Percentiles rank a stretch among this genome's conserved stretches.
Conservation (phyloP, 2,888 invertebrate species). For the Linnaemya tessellans region DNA sequence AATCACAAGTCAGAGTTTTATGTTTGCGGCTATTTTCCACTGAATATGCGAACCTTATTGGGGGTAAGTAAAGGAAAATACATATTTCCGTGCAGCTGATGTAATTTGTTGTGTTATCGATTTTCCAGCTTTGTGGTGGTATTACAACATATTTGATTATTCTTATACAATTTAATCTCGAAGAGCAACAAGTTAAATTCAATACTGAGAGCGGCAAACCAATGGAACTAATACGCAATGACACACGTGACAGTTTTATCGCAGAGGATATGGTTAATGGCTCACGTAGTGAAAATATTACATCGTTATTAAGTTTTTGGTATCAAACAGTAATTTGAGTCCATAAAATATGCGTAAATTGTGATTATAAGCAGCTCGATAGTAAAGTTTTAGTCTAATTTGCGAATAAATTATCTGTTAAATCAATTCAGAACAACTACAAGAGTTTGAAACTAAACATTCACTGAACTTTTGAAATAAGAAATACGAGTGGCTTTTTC, state of each 20-base stretch:
- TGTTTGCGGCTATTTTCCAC: conserved; percentile 82
- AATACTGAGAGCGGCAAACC: conserved; percentile 25
- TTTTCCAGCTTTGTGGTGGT: conserved; percentile 80
- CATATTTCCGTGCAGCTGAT: neutral
- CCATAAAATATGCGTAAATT: conserved; percentile 1
- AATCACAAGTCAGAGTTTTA: conserved; percentile 83
- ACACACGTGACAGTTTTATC: neutral
- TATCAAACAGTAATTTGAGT: conserved; percentile 8
- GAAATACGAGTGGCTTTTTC: too few species aligned
- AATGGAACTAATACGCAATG: conserved; percentile 2
- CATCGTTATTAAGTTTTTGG: conserved; percentile 8
- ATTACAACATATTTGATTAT: conserved; percentile 83
- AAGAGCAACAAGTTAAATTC: conserved; percentile 81
- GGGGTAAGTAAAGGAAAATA: conserved; percentile 77
- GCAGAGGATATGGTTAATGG: conserved; percentile 13
- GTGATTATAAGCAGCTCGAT: neutral
- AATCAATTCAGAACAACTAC: too few species aligned
- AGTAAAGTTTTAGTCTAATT: neutral
- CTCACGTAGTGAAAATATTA: conserved; percentile 19
- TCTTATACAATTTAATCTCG: conserved; percentile 83
- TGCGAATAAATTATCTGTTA: neutral
- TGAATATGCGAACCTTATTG: conserved; percentile 83
- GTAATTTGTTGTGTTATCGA: neutral
- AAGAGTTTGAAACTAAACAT: neutral
- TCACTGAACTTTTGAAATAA: too few species aligned